Percentiles rank a stretch among this genome's conserved stretches.
These are phyloP conservation scores for Tokudaia tokunoshimensis DNA, from an alignment of 2,797 vertebrate species.

Conservation along the genomic window DNA sequence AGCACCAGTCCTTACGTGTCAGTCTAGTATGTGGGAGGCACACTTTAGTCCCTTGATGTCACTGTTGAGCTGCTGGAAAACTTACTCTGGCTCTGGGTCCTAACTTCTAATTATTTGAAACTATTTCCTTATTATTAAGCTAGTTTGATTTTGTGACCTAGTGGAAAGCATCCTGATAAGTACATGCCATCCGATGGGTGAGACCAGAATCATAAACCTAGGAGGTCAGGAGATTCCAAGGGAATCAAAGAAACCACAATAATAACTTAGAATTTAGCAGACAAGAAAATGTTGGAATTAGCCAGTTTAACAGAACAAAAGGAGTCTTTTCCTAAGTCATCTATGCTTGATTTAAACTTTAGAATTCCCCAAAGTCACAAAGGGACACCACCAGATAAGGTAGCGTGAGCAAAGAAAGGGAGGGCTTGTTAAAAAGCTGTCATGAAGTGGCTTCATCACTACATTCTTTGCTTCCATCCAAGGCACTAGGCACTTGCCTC, in stretches of 20 bases:
- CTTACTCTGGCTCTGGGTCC: not conserved
- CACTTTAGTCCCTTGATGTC: not conserved
- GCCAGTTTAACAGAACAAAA: not conserved
- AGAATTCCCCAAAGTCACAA: not conserved
- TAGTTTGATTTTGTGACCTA: conserved; percentile 2
- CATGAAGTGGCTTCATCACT: not conserved
- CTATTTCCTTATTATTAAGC: not conserved
- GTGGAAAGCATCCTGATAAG: not conserved
- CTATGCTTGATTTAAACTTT: not conserved
- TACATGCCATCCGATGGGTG: not conserved
- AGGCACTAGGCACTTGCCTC: not conserved
- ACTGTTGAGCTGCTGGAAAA: not conserved
- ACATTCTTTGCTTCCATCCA: not conserved
- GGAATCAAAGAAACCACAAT: not conserved
- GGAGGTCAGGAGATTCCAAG: not conserved
- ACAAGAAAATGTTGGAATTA: not conserved
- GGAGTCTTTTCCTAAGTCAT: not conserved
- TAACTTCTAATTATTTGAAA: not conserved
- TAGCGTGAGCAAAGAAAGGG: too few relatives aligned
- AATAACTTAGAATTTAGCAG: not conserved
- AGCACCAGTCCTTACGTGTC: not conserved
- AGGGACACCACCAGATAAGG: not conserved
- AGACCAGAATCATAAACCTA: not conserved
- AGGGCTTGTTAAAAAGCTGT: not conserved
- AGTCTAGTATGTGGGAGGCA: not conserved